Base-by-base conservation (phyloP, 1,140 invertebrate species). In the Sipha flava region DNA sequence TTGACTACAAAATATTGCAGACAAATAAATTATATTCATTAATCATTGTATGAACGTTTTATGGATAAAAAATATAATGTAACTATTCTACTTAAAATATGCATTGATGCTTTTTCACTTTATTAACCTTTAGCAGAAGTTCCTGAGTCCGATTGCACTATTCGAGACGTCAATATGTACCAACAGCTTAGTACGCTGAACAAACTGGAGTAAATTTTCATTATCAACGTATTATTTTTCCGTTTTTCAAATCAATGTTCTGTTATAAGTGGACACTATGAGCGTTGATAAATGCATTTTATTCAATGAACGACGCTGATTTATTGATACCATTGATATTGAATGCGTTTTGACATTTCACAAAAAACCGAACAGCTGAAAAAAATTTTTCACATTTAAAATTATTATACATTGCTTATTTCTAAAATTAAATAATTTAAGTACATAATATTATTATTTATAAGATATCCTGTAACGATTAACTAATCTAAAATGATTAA, bases 61-160 rank as follows among this genome's bases (percentile, higher is more conserved):
- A n/a, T n/a, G n/a, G n/a, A n/a, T n/a, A n/a, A 59, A 18, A n/a
- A 21, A 10, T 37, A 12, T 21, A 5, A 9, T 37, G 34, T 37
- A 9, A 37, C n/a, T 37, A 26, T 64, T 37, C 59, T 64, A 64
- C 9, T 64, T 66, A 21, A 40, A 40, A 21, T 66, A 40, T 21
- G 9, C 5, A 21, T 14, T 23, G 10, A 66, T 66, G 14, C 26
- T 16, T 9, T 66, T 66, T 40, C 10, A 37, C 34, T 21, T 45
- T 57, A 57, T 75, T 75, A 40, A 75, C 72, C 72, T 75, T 75
- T 75, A 23, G 31, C 14, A 26, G 72, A 75, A 37, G 52, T 75
- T 40, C 72, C 72, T 3, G 52, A 75, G 9, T 75, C 72, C 0
- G 72, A 21, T 57, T 75, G 31, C 6, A 18, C 49, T 6, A n/a